Conservation (phyloP, 2,113 vertebrate species). For the Camelus bactrianus region DNA sequence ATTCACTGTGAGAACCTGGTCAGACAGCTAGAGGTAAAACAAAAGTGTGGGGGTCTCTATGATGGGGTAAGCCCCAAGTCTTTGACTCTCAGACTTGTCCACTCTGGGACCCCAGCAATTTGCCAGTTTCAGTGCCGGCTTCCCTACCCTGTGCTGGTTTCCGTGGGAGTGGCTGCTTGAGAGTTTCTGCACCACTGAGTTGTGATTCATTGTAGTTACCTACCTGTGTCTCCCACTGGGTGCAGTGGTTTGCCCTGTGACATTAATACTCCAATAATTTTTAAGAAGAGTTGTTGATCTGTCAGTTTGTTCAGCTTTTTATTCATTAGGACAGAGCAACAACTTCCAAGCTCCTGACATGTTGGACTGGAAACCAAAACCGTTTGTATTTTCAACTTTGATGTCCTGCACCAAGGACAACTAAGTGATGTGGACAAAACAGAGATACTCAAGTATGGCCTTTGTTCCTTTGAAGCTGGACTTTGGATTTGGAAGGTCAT, state of each 20-base stretch:
- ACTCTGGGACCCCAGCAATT: not conserved
- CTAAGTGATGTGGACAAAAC: not conserved
- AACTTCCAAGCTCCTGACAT: not conserved
- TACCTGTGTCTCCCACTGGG: not conserved
- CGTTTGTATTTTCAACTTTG: not conserved
- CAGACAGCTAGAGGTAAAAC: not conserved
- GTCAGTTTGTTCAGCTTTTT: not conserved
- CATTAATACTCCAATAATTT: not conserved
- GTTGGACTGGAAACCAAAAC: not conserved
- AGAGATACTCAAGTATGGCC: not conserved
- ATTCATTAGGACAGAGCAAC: not conserved
- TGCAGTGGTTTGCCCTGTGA: not conserved
- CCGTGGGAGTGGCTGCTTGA: not conserved
- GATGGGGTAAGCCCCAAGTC: not conserved
- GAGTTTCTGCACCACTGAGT: not conserved
- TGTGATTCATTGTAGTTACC: not conserved
- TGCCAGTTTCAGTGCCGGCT: fast-evolving
- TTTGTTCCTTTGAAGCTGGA: not conserved
- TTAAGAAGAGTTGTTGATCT: not conserved
- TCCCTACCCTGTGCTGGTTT: not conserved
- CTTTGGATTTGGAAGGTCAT: conserved; percentile 20
- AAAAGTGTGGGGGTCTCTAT: fast-evolving
- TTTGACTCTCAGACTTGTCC: not conserved
- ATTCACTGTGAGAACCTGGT: not conserved
- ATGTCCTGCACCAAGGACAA: not conserved